These are phyloP conservation scores for Pitangus sulphuratus DNA, from an alignment of 2,797 vertebrate genomes.

Conservation along the genomic window DNA sequence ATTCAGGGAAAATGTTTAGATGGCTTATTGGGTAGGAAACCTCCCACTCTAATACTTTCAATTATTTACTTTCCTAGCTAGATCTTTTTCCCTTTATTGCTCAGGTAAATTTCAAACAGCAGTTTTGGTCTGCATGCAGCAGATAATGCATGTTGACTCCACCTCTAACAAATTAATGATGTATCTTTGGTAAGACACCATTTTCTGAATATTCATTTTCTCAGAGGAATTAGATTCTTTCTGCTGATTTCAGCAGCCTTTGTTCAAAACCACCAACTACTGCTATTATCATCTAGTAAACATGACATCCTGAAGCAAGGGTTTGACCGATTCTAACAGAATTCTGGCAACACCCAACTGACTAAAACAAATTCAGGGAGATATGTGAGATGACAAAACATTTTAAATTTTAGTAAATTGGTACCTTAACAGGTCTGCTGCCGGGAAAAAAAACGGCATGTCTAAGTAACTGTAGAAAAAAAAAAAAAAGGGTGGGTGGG, in stretches of 20 bases:
- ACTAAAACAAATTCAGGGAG: neutral
- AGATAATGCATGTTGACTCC: neutral
- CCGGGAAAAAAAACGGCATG: neutral
- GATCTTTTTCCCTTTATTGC: neutral
- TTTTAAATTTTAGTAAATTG: neutral
- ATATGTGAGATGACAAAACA: neutral
- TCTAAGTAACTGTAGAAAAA: neutral
- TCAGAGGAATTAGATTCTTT: neutral
- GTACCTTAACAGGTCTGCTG: neutral
- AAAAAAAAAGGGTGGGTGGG: neutral
- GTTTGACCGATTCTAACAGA: neutral
- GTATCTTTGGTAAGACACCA: neutral
- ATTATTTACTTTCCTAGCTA: neutral
- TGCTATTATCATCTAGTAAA: neutral
- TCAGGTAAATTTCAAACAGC: slow-evolving; percentile 12
- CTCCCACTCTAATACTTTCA: neutral
- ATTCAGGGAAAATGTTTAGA: neutral
- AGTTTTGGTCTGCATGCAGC: neutral
- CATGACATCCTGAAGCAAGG: fast-evolving
- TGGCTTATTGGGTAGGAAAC: neutral
- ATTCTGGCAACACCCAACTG: neutral
- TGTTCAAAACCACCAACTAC: neutral
- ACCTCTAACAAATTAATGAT: neutral
- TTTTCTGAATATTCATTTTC: slow-evolving; percentile 34
- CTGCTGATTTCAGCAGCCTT: slow-evolving; percentile 5